Conservation (phyloP, 2,888 invertebrate genomes). For the Sclerodermus sp. region DNA sequence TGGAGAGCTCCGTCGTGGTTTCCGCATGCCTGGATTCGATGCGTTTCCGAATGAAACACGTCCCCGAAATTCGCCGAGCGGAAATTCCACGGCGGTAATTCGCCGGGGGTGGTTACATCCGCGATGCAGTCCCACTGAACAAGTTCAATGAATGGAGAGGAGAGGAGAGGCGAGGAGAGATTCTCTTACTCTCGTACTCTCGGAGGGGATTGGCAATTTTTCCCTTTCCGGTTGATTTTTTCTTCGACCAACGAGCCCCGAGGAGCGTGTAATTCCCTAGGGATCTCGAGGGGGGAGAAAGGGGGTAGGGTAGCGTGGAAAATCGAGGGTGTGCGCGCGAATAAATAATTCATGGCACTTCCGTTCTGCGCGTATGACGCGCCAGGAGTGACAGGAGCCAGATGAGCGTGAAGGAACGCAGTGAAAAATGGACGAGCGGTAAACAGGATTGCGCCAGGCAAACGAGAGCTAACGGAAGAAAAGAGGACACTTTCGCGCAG, state of each 20-base stretch:
- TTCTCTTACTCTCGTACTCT: too few species aligned
- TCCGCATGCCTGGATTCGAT: slow-evolving; percentile 17
- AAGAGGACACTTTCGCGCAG: too few species aligned
- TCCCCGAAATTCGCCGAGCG: background rate
- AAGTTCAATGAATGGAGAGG: too few species aligned
- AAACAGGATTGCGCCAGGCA: slow-evolving; percentile 31
- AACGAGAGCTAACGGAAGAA: background rate
- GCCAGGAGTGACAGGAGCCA: slow-evolving; percentile 41
- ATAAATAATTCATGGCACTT: slow-evolving; percentile 41
- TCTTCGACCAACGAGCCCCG: too few species aligned
- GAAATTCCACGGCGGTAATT: too few species aligned
- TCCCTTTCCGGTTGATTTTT: too few species aligned
- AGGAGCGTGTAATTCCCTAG: too few species aligned
- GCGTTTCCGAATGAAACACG: background rate
- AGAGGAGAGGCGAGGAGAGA: too few species aligned
- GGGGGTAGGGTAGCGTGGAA: slow-evolving; percentile 26
- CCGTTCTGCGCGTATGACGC: slow-evolving; percentile 38
- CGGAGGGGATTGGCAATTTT: too few species aligned
- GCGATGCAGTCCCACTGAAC: too few species aligned
- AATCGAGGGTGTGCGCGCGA: slow-evolving; percentile 31
- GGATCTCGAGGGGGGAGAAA: background rate
- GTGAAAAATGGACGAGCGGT: slow-evolving; percentile 38
- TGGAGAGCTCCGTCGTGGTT: slow-evolving; percentile 38
- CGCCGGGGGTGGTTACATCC: too few species aligned
- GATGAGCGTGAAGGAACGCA: slow-evolving; percentile 39